These are phyloP conservation scores for Stenodema calcarata DNA, from an alignment of 2,888 invertebrate genomes.

Conservation along the genomic window DNA sequence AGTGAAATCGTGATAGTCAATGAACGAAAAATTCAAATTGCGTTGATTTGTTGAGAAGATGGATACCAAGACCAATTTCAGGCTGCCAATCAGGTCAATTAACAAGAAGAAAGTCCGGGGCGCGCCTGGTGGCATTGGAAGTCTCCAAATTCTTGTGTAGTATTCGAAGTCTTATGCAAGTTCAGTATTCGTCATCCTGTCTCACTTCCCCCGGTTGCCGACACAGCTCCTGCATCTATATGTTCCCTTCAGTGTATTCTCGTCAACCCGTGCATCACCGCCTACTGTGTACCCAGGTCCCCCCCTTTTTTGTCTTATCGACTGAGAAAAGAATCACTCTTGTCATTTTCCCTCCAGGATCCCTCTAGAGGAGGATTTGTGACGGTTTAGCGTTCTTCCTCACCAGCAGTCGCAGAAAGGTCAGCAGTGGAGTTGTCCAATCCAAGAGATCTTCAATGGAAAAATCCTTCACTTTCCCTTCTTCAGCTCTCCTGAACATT, in stretches of 20 bases:
- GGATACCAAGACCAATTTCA: too few species aligned
- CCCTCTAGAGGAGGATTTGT: constrained; percentile 33
- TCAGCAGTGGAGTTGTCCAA: not conserved
- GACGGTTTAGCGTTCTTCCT: constrained; percentile 5
- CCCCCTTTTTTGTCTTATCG: not conserved
- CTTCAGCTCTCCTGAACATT: not conserved
- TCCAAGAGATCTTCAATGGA: not conserved
- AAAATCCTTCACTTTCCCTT: constrained; percentile 26
- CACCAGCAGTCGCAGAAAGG: not conserved
- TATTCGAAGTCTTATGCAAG: too few species aligned
- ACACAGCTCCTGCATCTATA: not conserved
- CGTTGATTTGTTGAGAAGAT: too few species aligned
- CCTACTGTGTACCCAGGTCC: not conserved
- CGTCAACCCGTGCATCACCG: not conserved
- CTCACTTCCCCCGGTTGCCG: not conserved
- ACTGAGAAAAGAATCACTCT: not conserved
- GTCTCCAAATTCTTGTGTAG: too few species aligned
- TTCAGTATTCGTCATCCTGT: too few species aligned
- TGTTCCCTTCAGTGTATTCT: not conserved
- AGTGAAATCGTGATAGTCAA: too few species aligned
- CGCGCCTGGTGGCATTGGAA: too few species aligned
- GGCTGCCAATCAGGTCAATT: too few species aligned
- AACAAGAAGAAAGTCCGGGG: too few species aligned
- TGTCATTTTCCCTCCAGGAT: constrained; percentile 31
- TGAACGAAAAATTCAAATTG: too few species aligned